Evolutionary conservation across 2,888 invertebrate genomes (phyloP), one percentile per base, ranked within the genome.

Genomic region (Acronicta alni): DNA sequence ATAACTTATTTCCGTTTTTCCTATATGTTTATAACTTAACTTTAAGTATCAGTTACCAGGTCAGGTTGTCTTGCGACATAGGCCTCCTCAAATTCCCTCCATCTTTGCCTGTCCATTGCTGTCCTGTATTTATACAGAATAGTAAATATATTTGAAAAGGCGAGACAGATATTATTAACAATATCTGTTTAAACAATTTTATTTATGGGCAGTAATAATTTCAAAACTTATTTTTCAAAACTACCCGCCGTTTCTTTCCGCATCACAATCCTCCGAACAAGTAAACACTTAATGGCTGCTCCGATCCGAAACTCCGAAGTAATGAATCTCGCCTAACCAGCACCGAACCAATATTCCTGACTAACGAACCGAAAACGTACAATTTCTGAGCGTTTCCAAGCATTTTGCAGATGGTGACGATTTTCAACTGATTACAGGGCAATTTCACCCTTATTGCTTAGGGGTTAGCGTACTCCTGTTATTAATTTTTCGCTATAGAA

Each of bases 401-500:
- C 81, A 79, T 83, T 86, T 83, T 81, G 81, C 89, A 89, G 89
- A 89, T 89, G 77, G 89, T 87, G 87, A 90, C 89, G 84, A 86
- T 86, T 89, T 85, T 82, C 80, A 83, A 73, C 64, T 81, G 82
- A 86, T 86, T 86, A 81, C 84, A 85, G 82, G 84, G 83, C 86
- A 89, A 88, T 87, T 89, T 89, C 84, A 83, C 76, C 83, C 83
- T 86, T 87, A 87, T 82, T 84, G 77, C 85, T 74, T 77, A 69
- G 66, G 53, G 69, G 68, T 63, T 76, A 79, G 80, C 81, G 76
- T 58, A 68, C 68, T 65, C 61, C 60, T 70, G 62, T 72, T 78
- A 80, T 81, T 83, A 82, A 82, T 85, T 82, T 35, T 85, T 68
- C 66, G 48, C 55, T 43, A 48, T 55, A 64, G 57, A 77, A 74